Base-by-base conservation (phyloP, 2,888 invertebrate genomes). In the Zootermopsis nevadensis region DNA sequence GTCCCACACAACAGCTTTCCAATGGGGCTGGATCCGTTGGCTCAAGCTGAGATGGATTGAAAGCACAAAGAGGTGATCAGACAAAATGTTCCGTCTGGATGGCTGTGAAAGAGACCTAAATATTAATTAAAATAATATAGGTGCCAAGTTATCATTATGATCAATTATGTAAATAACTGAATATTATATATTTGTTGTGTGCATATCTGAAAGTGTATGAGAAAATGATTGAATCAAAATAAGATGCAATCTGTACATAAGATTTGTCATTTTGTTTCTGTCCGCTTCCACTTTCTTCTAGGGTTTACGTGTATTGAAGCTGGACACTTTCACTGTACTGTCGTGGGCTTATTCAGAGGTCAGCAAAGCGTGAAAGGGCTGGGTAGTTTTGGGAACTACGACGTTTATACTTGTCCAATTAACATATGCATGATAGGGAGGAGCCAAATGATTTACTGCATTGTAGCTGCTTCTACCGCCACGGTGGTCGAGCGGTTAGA, bases 51-150 rank as follows among this genome's bases (percentile, higher is more conserved):
- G n/a, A 24, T 48, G 77, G 77, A 53, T 77, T 67, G 81, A 81
- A 83, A 72, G 76, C 55, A 81, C 76, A 72, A 48, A 77, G 67
- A 80, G 53, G 84, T 76, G 82, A 74, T 31, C 83, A 83, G 83
- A 69, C 81, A 82, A 67, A 83, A 67, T 77, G 53, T 42, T 77
- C 60, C 82, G 83, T 89, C 88, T 87, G 89, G 89, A 89, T 89
- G 89, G 89, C 89, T 89, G 89, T 89, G 89, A 89, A 88, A 89
- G 89, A 89, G 89, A 82, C 67, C 53, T 83, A 76, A 66, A 80
- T 83, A 53, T 72, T 81, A 79, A 79, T 55, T 60, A 79, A 80
- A 83, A 72, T 82, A 80, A 33, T 84, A 83, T 77, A 84, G 84
- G 84, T 84, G 84, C 84, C 84, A 84, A 84, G 82, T 84, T 79